phyloP scores from a whole-genome alignment of 2,113 vertebrate species.

The Xenopus borealis region DNA sequence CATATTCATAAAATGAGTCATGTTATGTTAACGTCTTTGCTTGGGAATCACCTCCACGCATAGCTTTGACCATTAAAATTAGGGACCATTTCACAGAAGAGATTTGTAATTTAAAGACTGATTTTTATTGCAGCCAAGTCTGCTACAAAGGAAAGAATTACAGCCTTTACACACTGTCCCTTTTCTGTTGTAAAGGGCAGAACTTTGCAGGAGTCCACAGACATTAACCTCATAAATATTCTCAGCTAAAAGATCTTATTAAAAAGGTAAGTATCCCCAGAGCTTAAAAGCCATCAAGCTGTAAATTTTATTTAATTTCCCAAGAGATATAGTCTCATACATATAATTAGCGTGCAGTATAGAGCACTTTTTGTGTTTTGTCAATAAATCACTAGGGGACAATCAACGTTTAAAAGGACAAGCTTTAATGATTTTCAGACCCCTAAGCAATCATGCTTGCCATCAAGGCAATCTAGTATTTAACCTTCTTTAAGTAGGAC shows the following conservation, averaged over 20 bases:
- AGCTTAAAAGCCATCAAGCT: slow-evolving; percentile 88
- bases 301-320: slow-evolving; percentile 99
- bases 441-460: slow-evolving; percentile 75
- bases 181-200: slow-evolving; percentile 61
- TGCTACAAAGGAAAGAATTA: slow-evolving; percentile 51
- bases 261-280: slow-evolving; percentile 93
- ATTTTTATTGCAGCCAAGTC: slow-evolving; percentile 56
- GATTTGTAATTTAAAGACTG: slow-evolving; percentile 44
- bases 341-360: slow-evolving; percentile 96
- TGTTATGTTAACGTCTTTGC: not conserved
- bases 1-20: slow-evolving; percentile 22
- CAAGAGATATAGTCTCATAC: slow-evolving; percentile 91
- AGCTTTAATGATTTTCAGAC: slow-evolving; percentile 89
- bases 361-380: slow-evolving; percentile 91
- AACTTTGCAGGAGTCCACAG: slow-evolving; percentile 68
- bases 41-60: slow-evolving; percentile 34
- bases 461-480: slow-evolving; percentile 83
- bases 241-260: slow-evolving; percentile 94
- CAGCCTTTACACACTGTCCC: slow-evolving; percentile 44
- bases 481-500: slow-evolving; percentile 88
- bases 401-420: slow-evolving; percentile 94
- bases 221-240: slow-evolving; percentile 89
- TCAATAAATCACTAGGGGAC: slow-evolving; percentile 93
- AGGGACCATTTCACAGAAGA: slow-evolving; percentile 42
- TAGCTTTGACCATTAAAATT: slow-evolving; percentile 46